Percentiles rank a stretch among this genome's conserved stretches.
These are phyloP conservation scores for Siphamia tubifer DNA, from an alignment of 2,113 vertebrate genomes.

Conservation along the genomic window DNA sequence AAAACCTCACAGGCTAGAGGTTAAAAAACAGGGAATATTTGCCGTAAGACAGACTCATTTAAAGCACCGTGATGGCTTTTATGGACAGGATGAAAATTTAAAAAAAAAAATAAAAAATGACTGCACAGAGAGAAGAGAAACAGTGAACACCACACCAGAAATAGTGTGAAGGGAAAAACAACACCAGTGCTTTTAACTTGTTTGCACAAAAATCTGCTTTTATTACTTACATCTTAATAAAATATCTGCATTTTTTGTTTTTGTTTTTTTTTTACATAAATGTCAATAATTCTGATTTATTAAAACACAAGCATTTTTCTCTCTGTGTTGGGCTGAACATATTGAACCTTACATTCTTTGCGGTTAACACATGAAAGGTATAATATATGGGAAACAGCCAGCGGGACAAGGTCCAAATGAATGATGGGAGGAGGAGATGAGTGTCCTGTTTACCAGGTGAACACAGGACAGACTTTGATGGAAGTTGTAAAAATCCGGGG, in stretches of 20 bases:
- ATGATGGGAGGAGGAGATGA: slow-evolving; percentile 17
- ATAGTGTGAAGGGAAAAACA: neutral
- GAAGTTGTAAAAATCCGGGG: slow-evolving; percentile 13
- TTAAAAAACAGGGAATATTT: slow-evolving; percentile 29
- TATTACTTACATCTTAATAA: neutral
- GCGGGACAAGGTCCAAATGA: neutral
- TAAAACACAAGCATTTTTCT: too few species aligned
- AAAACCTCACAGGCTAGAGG: slow-evolving; percentile 39
- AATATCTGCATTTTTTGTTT: neutral
- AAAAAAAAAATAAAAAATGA: neutral
- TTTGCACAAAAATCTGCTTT: neutral
- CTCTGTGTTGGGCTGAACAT: too few species aligned
- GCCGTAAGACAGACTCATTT: slow-evolving; percentile 23
- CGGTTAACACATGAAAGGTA: neutral
- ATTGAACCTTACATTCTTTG: neutral
- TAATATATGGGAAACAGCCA: slow-evolving; percentile 1
- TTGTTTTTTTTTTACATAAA: too few species aligned
- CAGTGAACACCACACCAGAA: neutral
- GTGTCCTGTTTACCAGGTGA: slow-evolving; percentile 49
- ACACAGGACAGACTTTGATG: slow-evolving; percentile 30
- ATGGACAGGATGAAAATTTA: neutral
- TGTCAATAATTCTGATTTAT: too few species aligned
- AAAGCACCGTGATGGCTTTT: slow-evolving; percentile 16
- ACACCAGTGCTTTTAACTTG: neutral
- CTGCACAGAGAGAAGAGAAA: too few species aligned